phyloP scores from a whole-genome alignment of 2,888 invertebrate genomes.

The Brachyptera putata region DNA sequence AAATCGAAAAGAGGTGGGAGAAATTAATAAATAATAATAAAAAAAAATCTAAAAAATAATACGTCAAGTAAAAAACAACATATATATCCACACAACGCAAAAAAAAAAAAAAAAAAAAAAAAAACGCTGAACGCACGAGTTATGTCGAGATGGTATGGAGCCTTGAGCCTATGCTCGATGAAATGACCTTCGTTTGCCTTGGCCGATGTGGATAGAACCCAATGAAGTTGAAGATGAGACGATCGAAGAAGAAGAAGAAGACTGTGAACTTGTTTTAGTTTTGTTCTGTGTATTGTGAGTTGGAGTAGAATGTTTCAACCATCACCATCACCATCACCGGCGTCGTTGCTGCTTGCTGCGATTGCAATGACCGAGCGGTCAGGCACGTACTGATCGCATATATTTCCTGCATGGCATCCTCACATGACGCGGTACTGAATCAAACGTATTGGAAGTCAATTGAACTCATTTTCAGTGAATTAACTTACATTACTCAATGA shows the following conservation, averaged over 20 bases:
- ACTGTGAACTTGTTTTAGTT: constrained; percentile 16
- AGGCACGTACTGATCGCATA: constrained; percentile 6
- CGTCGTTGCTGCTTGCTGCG: too few species aligned
- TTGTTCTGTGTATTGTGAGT: background rate
- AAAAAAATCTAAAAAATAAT: constrained; percentile 4
- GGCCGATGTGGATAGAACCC: constrained; percentile 17
- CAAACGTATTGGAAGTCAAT: too few species aligned
- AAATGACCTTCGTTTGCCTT: constrained; percentile 29
- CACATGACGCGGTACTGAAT: too few species aligned
- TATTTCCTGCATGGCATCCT: background rate
- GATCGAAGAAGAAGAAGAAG: constrained; percentile 4
- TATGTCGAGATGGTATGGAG: constrained; percentile 27
- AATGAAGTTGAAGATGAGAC: background rate
- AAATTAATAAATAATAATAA: constrained; percentile 6
- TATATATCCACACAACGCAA: background rate
- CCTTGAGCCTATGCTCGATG: constrained; percentile 22
- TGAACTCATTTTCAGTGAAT: too few species aligned
- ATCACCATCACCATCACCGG: background rate
- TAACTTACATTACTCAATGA: too few species aligned
- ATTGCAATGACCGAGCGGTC: background rate
- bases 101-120: constrained; percentile 22
- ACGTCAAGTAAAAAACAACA: constrained; percentile 14
- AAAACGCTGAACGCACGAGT: constrained; percentile 29
- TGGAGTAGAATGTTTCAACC: background rate
- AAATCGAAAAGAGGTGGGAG: too few species aligned